A percentile compares a stretch with the other conserved stretches of the same genome.
These are phyloP conservation scores for Onychostoma macrolepis DNA, from an alignment of 2,113 vertebrate genomes.

Conservation along the genomic window DNA sequence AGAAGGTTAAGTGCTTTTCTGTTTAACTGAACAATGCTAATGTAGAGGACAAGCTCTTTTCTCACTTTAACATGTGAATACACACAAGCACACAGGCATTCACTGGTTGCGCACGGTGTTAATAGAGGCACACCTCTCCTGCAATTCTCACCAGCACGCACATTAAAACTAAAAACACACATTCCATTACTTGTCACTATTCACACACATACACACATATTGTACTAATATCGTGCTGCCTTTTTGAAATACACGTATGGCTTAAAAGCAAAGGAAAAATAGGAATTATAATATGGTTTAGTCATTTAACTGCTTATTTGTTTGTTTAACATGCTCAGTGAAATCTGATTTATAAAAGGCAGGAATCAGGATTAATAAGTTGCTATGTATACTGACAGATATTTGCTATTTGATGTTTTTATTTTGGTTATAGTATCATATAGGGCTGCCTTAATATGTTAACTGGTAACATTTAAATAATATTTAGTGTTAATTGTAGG, in stretches of 20 bases:
- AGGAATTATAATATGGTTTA: not conserved
- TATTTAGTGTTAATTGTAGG: not conserved
- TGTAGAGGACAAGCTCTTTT: slow-evolving; percentile 2
- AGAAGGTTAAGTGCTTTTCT: slow-evolving; percentile 20
- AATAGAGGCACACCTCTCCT: not conserved
- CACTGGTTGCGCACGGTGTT: not conserved
- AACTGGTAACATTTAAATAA: not conserved
- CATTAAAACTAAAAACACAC: not conserved
- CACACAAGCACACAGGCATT: not conserved
- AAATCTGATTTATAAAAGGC: not conserved
- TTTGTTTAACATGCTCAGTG: not conserved
- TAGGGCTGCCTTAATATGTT: not conserved
- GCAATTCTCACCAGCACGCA: not conserved
- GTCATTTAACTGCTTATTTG: not conserved
- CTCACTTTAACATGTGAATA: slow-evolving; percentile 6
- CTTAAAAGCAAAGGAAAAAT: not conserved
- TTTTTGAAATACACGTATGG: not conserved
- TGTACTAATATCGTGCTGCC: not conserved
- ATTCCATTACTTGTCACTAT: not conserved
- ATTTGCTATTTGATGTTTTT: not conserved
- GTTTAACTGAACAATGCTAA: slow-evolving; percentile 32
- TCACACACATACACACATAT: not conserved
- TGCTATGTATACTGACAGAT: no score
- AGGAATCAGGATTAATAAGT: not conserved
- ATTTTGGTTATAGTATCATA: not conserved